Conservation (phyloP, 64 coral and sea anemone genomes). For the Exaiptasia diaphana region DNA sequence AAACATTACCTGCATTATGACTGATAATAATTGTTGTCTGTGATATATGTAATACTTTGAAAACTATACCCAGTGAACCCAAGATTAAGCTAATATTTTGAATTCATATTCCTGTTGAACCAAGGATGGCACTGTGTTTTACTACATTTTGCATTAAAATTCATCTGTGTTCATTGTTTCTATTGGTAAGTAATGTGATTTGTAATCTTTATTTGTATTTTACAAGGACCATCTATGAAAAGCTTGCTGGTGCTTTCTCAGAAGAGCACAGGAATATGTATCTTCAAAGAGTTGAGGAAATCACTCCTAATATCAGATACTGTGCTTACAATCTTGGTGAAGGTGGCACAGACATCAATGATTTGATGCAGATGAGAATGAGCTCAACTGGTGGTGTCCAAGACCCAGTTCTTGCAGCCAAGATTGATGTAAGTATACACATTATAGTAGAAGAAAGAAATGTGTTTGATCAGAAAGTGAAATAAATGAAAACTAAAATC, state of each 20-base stretch:
- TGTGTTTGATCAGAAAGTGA: no score
- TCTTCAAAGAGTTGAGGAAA: slow-evolving; percentile 88
- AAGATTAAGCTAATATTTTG: no score
- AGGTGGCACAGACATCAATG: slow-evolving; percentile 80
- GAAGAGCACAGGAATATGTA: slow-evolving; percentile 93
- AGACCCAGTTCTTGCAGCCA: slow-evolving; percentile 76
- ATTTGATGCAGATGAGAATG: slow-evolving; percentile 90
- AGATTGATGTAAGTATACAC: slow-evolving; percentile 82
- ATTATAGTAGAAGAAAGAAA: not conserved
- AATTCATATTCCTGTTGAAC: no score
- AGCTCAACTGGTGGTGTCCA: slow-evolving; percentile 74
- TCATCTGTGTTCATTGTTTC: no score
- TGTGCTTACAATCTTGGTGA: slow-evolving; percentile 97
- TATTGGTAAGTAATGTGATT: no score
- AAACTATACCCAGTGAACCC: no score
- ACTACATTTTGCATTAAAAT: no score
- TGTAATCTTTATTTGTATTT: no score
- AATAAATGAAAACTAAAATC: not conserved
- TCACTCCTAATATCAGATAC: slow-evolving; percentile 94
- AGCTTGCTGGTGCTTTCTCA: slow-evolving; percentile 91
- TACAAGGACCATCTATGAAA: slow-evolving; percentile 96
- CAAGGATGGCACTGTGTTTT: no score
- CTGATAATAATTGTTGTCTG: not conserved
- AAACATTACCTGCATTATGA: not conserved
- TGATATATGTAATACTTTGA: no score